Percentiles rank a stretch among this genome's conserved stretches.
phyloP scores from a whole-genome alignment of 2,888 invertebrate species.

The Mechanitis messenoides region DNA sequence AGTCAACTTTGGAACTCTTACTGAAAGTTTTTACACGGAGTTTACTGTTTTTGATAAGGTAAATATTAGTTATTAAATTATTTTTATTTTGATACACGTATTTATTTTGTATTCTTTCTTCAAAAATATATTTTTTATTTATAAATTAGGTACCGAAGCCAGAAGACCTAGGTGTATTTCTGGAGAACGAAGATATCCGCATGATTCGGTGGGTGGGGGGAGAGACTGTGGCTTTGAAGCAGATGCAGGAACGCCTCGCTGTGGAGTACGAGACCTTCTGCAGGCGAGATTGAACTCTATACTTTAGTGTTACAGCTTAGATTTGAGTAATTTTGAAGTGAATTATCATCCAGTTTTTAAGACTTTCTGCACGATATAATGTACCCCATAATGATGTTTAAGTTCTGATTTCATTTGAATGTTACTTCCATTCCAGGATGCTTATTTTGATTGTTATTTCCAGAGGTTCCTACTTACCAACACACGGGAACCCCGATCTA shows the following conservation, averaged over 20 bases:
- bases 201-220: constrained; percentile 81
- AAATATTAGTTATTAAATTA: constrained; percentile 7
- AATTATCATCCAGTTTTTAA: too few relatives aligned
- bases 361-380: too few relatives aligned
- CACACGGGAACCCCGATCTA: constrained; percentile 81
- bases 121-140: too few relatives aligned
- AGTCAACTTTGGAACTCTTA: constrained; percentile 66
- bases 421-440: too few relatives aligned
- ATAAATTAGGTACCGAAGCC: constrained; percentile 67
- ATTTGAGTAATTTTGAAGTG: background rate
- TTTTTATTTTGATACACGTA: background rate
- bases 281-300: constrained; percentile 39
- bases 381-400: too few relatives aligned
- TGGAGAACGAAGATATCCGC: constrained; percentile 67
- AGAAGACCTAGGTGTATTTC: constrained; percentile 73
- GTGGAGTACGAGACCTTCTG: constrained; percentile 74
- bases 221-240: constrained; percentile 77
- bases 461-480: constrained; percentile 80
- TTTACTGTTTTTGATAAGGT: constrained; percentile 71
- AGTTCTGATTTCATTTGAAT: too few relatives aligned
- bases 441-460: constrained; percentile 12
- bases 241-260: constrained; percentile 74
- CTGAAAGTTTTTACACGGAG: constrained; percentile 60
- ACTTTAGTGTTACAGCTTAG: background rate
- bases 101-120: background rate